Evolutionary conservation across 2,797 vertebrate species (phyloP).

Genomic region (Dryobates pubescens): DNA sequence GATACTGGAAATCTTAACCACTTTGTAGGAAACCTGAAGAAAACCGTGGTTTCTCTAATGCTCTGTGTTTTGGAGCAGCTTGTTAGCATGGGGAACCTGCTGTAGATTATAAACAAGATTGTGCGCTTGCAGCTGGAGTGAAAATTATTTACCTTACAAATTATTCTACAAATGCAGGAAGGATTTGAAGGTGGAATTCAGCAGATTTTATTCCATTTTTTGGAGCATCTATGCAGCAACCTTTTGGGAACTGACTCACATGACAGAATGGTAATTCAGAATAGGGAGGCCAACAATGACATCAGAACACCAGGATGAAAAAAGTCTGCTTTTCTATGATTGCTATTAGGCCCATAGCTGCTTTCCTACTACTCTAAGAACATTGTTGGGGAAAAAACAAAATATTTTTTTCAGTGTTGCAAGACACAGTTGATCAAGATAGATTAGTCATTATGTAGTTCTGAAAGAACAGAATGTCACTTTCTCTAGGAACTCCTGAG

Average conservation of each 20-base stretch:
- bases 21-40: not conserved
- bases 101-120: not conserved
- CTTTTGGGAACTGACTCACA: fast-evolving
- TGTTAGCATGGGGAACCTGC: not conserved
- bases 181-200: not conserved
- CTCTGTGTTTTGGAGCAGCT: not conserved
- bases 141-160: not conserved
- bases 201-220: not conserved
- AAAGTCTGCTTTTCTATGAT: not conserved
- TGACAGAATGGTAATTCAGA: not conserved
- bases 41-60: not conserved
- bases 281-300: not conserved
- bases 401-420: not conserved
- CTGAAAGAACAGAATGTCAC: not conserved
- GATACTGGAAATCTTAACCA: not conserved
- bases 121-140: not conserved
- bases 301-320: not conserved
- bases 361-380: not conserved
- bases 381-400: fast-evolving
- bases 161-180: not conserved
- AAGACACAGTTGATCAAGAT: not conserved
- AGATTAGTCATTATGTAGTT: not conserved
- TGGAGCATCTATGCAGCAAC: not conserved
- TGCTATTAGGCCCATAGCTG: not conserved
- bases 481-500: not conserved